Conservation (phyloP, 2,797 vertebrate genomes). For the Melopsittacus undulatus region DNA sequence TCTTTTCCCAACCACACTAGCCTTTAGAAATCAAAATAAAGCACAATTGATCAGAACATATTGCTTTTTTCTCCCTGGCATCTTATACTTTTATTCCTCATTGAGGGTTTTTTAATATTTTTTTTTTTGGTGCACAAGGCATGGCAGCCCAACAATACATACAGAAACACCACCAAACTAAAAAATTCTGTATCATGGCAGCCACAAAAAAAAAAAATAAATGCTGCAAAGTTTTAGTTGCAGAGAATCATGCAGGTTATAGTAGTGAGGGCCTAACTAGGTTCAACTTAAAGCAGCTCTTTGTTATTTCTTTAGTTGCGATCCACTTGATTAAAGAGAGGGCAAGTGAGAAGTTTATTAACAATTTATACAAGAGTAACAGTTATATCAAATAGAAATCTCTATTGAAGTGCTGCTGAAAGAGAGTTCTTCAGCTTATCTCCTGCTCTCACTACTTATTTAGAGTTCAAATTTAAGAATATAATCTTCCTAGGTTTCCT, state of each 20-base stretch:
- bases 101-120: neutral
- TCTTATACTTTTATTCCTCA: neutral
- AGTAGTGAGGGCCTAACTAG: neutral
- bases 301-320: neutral
- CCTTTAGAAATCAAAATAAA: neutral
- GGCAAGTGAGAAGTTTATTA: neutral
- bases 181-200: neutral
- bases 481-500: neutral
- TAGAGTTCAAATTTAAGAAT: neutral
- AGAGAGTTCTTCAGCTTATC: neutral
- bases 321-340: neutral
- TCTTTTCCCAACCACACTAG: too few species aligned
- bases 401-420: neutral
- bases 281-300: neutral
- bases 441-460: neutral
- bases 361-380: neutral
- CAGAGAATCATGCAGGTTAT: neutral
- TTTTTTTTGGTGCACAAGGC: neutral
- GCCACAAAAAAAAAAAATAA: neutral
- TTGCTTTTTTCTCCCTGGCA: neutral
- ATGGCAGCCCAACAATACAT: neutral
- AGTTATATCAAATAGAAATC: neutral
- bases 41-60: neutral
- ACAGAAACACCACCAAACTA: neutral
- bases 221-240: neutral